phyloP scores from a whole-genome alignment of 2,113 vertebrate species.

The Tyto alba region DNA sequence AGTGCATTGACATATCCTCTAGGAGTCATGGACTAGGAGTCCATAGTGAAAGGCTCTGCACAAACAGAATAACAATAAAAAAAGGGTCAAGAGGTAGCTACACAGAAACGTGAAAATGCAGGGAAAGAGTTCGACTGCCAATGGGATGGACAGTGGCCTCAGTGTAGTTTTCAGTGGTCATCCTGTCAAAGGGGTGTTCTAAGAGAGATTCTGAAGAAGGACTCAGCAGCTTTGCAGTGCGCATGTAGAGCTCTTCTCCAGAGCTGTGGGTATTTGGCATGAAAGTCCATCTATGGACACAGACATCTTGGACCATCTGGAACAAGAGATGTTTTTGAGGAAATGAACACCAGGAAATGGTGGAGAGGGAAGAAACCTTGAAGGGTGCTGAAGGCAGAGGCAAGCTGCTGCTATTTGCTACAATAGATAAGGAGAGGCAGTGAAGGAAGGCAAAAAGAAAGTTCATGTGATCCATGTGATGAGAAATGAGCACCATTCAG shows the following conservation, averaged over 20 bases:
- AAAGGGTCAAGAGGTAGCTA: not conserved
- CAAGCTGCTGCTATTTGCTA: not conserved
- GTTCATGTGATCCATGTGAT: not conserved
- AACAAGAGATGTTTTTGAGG: not conserved
- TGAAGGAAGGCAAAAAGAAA: not conserved
- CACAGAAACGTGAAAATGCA: not conserved
- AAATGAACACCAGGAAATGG: not conserved
- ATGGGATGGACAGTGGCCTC: not conserved
- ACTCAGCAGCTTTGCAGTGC: not conserved
- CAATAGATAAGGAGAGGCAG: not conserved
- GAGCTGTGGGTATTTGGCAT: not conserved
- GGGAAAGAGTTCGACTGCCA: not conserved
- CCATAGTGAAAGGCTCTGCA: not conserved
- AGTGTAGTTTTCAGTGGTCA: not conserved
- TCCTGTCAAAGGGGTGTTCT: not conserved
- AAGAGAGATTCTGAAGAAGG: not conserved
- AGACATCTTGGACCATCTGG: not conserved
- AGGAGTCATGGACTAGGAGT: not conserved
- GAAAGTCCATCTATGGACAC: not conserved
- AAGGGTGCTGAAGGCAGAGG: not conserved
- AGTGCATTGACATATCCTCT: not conserved
- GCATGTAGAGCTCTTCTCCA: not conserved
- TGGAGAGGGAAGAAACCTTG: not conserved
- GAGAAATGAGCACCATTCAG: not conserved
- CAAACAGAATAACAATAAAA: constrained; percentile 30